phyloP scores from a whole-genome alignment of 1,140 invertebrate genomes.

The Conus betulinus region DNA sequence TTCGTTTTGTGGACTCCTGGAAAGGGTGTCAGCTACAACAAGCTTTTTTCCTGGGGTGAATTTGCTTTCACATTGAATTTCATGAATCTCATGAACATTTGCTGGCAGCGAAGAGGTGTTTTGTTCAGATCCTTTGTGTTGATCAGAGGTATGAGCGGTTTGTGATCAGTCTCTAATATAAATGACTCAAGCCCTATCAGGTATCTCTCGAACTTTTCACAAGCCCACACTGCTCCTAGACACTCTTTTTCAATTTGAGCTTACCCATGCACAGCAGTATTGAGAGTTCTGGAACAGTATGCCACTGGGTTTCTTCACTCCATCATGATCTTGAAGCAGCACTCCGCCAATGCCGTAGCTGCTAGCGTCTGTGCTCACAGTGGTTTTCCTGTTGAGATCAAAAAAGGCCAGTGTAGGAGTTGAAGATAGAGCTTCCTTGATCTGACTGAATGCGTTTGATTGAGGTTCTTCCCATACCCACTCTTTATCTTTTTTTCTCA shows the following conservation, averaged over 20 bases:
- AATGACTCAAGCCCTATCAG: constrained; percentile 74
- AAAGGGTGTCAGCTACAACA: constrained; percentile 45
- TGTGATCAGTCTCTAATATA: constrained; percentile 66
- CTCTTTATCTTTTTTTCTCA: constrained; percentile 13
- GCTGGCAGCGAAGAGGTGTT: constrained; percentile 43
- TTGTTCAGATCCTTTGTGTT: constrained; percentile 44
- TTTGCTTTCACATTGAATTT: constrained; percentile 37
- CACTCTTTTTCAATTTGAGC: constrained; percentile 79
- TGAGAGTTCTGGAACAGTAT: constrained; percentile 52
- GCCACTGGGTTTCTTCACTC: constrained; percentile 35
- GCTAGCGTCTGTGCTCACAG: not conserved
- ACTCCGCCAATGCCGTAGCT: constrained; percentile 30
- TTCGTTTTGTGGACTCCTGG: constrained; percentile 18
- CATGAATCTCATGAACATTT: constrained; percentile 45
- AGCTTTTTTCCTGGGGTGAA: constrained; percentile 43
- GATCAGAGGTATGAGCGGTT: constrained; percentile 64
- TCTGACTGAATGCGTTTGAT: constrained; percentile 19
- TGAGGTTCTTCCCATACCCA: constrained; percentile 37
- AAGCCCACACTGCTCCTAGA: constrained; percentile 73
- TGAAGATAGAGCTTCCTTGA: constrained; percentile 34
- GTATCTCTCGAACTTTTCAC: constrained; percentile 78
- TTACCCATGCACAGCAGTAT: constrained; percentile 74
- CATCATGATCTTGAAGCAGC: constrained; percentile 41
- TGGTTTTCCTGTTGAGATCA: not conserved
- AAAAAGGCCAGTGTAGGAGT: constrained; percentile 4